phyloP scores from a whole-genome alignment of 2,888 invertebrate species.

The Cosmorhoe ocellata region DNA sequence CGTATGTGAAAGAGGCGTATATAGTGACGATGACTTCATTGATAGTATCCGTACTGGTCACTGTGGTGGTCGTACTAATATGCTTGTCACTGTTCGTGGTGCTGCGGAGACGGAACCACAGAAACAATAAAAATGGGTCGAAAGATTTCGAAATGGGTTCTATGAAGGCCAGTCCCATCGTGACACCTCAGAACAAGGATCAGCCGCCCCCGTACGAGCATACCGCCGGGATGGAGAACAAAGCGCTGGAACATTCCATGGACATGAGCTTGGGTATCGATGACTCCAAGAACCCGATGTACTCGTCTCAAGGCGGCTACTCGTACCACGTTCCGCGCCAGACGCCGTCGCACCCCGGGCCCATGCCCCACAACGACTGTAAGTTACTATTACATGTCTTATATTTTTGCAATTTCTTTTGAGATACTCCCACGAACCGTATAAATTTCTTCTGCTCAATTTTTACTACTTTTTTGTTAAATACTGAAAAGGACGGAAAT shows the following conservation, averaged over 20 bases:
- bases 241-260: constrained; percentile 94
- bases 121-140: constrained; percentile 90
- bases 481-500: too few species aligned
- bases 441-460: too few species aligned
- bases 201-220: constrained; percentile 96
- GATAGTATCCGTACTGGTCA: constrained; percentile 79
- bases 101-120: constrained; percentile 92
- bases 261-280: constrained; percentile 92
- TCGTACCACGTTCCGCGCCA: constrained; percentile 91
- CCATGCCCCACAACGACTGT: constrained; percentile 91
- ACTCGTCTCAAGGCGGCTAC: constrained; percentile 92
- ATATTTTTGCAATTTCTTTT: too few species aligned
- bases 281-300: constrained; percentile 92
- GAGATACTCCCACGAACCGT: too few species aligned
- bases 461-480: too few species aligned
- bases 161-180: constrained; percentile 89
- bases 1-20: constrained; percentile 90
- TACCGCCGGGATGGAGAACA: constrained; percentile 93
- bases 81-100: constrained; percentile 89
- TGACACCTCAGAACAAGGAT: constrained; percentile 92
- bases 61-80: constrained; percentile 85
- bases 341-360: constrained; percentile 83
- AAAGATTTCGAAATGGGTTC: constrained; percentile 97
- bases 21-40: constrained; percentile 88
- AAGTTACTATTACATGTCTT: constrained; percentile 81